Evolutionary conservation across 2,888 invertebrate genomes (phyloP).

Genomic region (Axea sp.): DNA sequence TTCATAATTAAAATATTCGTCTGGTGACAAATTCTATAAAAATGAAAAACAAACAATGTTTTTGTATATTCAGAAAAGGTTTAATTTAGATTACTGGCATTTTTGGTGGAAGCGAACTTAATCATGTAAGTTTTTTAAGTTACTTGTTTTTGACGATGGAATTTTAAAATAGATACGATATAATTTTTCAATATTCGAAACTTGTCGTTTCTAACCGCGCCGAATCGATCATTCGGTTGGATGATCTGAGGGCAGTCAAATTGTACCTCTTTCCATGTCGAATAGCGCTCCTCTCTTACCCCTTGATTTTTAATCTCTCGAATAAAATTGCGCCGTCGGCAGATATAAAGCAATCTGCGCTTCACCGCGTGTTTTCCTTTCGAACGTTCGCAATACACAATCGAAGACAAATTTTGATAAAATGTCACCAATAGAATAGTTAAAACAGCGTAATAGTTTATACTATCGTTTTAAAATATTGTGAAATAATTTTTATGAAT

Average conservation of each 20-base stretch:
- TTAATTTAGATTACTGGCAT: too few relatives aligned
- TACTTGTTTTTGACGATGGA: too few relatives aligned
- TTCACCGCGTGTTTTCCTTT: conserved; percentile 34
- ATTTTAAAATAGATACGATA: conserved; percentile 32
- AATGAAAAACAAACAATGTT: too few relatives aligned
- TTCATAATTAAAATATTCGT: too few relatives aligned
- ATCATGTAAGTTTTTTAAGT: too few relatives aligned
- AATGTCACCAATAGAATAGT: not conserved
- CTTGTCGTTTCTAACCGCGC: conserved; percentile 38
- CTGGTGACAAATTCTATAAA: too few relatives aligned
- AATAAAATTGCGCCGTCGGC: conserved; percentile 53
- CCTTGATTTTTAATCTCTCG: conserved; percentile 55
- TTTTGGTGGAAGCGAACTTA: too few relatives aligned
- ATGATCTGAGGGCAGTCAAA: conserved; percentile 33
- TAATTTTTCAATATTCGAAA: conserved; percentile 34
- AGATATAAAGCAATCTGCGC: conserved; percentile 52
- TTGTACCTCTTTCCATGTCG: conserved; percentile 17
- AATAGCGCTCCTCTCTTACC: conserved; percentile 30
- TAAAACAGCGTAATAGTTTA: not conserved
- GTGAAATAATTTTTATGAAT: too few relatives aligned
- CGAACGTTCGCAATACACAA: not conserved
- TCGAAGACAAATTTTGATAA: conserved; percentile 3
- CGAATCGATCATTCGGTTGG: conserved; percentile 48
- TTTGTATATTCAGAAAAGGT: too few relatives aligned
- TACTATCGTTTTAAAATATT: too few relatives aligned